A percentile compares a stretch with the other conserved stretches of the same genome.
Conservation (phyloP, 2,113 vertebrate species). For the Polypterus senegalus region DNA sequence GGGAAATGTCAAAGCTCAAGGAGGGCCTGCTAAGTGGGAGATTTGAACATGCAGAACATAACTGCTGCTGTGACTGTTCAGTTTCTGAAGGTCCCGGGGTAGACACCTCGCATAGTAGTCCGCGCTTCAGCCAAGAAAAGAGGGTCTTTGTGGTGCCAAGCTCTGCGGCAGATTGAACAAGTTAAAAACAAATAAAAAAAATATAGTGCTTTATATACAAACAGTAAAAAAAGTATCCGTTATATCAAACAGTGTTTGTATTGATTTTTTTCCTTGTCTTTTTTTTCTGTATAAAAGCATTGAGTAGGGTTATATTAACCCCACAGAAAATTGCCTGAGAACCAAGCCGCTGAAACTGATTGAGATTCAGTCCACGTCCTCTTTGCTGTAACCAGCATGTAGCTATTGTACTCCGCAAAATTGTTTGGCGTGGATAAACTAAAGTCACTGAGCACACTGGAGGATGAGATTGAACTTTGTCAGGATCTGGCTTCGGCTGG, state of each 20-base stretch:
- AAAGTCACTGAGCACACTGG: slow-evolving; percentile 1
- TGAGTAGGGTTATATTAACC: slow-evolving; percentile 2
- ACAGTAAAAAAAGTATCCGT: not conserved
- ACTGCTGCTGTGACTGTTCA: too few species aligned
- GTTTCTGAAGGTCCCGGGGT: too few species aligned
- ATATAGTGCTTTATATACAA: not conserved
- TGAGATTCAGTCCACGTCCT: slow-evolving; percentile 3
- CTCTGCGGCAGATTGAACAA: too few species aligned
- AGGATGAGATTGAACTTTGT: slow-evolving; percentile 7
- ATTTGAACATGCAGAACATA: too few species aligned
- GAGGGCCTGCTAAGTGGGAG: too few species aligned
- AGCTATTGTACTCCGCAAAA: slow-evolving; percentile 3
- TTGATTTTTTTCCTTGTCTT: not conserved
- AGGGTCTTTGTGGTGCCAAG: too few species aligned
- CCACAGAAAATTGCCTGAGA: not conserved
- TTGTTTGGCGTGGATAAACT: slow-evolving; percentile 4
- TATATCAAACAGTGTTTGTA: not conserved
- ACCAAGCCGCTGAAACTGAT: slow-evolving; percentile 1
- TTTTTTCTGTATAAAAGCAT: slow-evolving; percentile 2
- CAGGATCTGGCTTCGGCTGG: not conserved
- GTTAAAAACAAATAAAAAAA: too few species aligned
- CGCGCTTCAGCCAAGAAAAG: too few species aligned
- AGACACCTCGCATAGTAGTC: too few species aligned
- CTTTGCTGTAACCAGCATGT: slow-evolving; percentile 3
- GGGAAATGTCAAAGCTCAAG: too few species aligned